Percentiles rank a stretch among this genome's conserved stretches.
phyloP scores from a whole-genome alignment of 2,888 invertebrate genomes.

The Temnothorax rugatulus region DNA sequence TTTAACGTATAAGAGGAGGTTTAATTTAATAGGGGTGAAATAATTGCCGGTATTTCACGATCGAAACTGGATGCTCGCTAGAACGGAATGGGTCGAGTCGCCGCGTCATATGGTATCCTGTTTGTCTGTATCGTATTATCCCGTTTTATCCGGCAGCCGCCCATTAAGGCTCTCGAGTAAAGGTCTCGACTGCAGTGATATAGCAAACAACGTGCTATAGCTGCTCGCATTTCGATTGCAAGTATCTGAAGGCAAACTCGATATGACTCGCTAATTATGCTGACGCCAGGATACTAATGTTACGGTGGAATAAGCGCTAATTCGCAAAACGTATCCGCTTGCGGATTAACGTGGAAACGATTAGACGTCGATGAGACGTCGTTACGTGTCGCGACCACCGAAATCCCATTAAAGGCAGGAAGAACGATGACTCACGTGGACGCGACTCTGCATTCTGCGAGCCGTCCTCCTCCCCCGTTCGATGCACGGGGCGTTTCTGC shows the following conservation, averaged over 20 bases:
- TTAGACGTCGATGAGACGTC: slow-evolving; percentile 51
- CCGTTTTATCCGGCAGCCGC: background rate
- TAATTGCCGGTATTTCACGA: background rate
- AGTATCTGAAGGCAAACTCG: background rate
- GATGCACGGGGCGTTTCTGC: slow-evolving; percentile 47
- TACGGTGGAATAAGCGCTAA: background rate
- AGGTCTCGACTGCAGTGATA: slow-evolving; percentile 13
- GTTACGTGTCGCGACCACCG: slow-evolving; percentile 36
- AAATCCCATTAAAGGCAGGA: slow-evolving; percentile 71
- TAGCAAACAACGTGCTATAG: background rate
- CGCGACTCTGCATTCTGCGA: slow-evolving; percentile 59
- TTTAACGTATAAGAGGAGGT: background rate
- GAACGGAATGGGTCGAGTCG: background rate
- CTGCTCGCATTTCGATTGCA: background rate
- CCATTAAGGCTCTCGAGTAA: background rate
- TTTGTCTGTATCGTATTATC: slow-evolving; percentile 5
- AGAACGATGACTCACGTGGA: slow-evolving; percentile 70
- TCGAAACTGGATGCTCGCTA: background rate
- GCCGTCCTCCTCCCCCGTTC: slow-evolving; percentile 41
- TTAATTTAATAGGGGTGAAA: background rate
- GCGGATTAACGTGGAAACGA: slow-evolving; percentile 40
- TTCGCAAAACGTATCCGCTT: background rate
- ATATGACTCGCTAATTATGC: background rate
- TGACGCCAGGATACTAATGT: slow-evolving; percentile 4
- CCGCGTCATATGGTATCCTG: slow-evolving; percentile 10